Evolutionary conservation across 1,140 invertebrate species (phyloP).

Genomic region (Drosophila kepulauana): DNA sequence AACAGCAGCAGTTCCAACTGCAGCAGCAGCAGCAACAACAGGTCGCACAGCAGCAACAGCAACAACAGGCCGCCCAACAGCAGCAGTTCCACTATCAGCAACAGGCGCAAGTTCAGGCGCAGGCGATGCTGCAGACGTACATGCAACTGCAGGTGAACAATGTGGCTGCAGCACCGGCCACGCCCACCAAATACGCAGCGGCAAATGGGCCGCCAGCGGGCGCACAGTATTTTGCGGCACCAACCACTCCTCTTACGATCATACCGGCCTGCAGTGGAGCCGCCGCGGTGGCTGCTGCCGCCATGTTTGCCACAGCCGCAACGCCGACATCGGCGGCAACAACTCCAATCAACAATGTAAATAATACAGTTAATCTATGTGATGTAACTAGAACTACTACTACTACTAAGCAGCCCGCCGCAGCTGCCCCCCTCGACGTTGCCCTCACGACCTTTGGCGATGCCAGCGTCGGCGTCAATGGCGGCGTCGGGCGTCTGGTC

Average conservation of each 20-base stretch:
- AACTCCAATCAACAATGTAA: constrained; percentile 81
- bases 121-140: constrained; percentile 81
- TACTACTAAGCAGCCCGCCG: constrained; percentile 77
- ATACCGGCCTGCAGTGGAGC: constrained; percentile 72
- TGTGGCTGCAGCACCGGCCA: constrained; percentile 65
- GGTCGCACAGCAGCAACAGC: constrained; percentile 55
- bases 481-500: constrained; percentile 28
- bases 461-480: constrained; percentile 10
- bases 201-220: constrained; percentile 43
- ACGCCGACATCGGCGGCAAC: constrained; percentile 76
- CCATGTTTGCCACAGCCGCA: constrained; percentile 74
- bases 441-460: constrained; percentile 23
- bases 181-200: constrained; percentile 69
- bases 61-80: constrained; percentile 61
- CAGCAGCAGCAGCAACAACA: constrained; percentile 57
- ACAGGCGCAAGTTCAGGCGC: constrained; percentile 65
- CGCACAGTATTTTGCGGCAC: constrained; percentile 71
- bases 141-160: constrained; percentile 83
- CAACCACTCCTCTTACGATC: constrained; percentile 75
- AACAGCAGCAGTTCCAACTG: constrained; percentile 55
- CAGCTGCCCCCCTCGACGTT: constrained; percentile 45
- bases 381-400: constrained; percentile 82
- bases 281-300: constrained; percentile 67
- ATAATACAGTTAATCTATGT: constrained; percentile 84
- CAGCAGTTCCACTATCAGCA: constrained; percentile 76